These are phyloP conservation scores for Cheirogaleus medius DNA, from an alignment of 2,113 vertebrate species.

Conservation along the genomic window DNA sequence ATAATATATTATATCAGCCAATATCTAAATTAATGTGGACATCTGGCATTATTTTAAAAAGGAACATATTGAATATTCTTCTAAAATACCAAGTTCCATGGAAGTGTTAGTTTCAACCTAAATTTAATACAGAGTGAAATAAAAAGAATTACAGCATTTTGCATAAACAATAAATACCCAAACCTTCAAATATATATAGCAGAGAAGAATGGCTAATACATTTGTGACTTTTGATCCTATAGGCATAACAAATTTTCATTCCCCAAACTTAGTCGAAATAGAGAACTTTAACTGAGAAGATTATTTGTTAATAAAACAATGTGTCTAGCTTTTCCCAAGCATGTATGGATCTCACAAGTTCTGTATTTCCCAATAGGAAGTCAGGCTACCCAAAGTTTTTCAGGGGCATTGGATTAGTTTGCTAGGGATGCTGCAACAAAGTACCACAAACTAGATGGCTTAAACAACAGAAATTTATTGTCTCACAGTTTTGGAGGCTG, in stretches of 20 bases:
- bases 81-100: constrained; percentile 52
- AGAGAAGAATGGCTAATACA: neutral
- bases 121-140: constrained; percentile 51
- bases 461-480: neutral
- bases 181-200: neutral
- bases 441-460: neutral
- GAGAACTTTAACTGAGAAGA: neutral
- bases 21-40: constrained; percentile 38
- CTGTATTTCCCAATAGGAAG: neutral
- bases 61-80: constrained; percentile 52
- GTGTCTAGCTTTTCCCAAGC: neutral
- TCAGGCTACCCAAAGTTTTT: neutral
- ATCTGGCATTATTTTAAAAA: constrained; percentile 59
- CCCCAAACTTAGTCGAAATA: constrained; percentile 5
- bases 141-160: constrained; percentile 26
- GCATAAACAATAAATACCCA: constrained; percentile 23
- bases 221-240: neutral
- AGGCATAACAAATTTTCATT: neutral
- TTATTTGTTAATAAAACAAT: neutral
- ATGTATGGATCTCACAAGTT: neutral
- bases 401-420: neutral
- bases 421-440: neutral
- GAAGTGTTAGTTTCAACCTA: constrained; percentile 58
- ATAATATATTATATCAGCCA: constrained; percentile 27
- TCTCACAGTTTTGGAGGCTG: neutral